phyloP scores from a whole-genome alignment of 2,113 vertebrate genomes.

The Tychaedon coryphoeus region DNA sequence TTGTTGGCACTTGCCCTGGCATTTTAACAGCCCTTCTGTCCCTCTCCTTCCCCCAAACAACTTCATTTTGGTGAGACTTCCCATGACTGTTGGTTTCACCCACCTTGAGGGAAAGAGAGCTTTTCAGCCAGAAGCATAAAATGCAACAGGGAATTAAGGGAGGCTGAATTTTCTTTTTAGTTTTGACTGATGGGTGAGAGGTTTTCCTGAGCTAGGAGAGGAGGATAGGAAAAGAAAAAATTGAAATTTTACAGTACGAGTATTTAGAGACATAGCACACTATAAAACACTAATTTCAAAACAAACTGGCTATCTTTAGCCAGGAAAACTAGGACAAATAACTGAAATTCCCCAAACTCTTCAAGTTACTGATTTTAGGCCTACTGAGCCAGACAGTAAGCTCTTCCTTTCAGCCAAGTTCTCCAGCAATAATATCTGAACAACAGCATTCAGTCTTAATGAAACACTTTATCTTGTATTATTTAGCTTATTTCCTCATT shows the following conservation, averaged over 20 bases:
- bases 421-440: neutral
- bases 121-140: neutral
- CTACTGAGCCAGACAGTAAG: neutral
- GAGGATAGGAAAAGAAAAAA: neutral
- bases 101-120: neutral
- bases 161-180: neutral
- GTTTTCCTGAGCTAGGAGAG: neutral
- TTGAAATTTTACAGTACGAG: neutral
- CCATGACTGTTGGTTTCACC: neutral
- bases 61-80: neutral
- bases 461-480: neutral
- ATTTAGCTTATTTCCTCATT: constrained; percentile 2
- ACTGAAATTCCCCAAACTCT: neutral
- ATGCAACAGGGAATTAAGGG: neutral
- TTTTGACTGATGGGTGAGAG: neutral
- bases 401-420: neutral
- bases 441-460: neutral
- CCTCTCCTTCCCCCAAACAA: neutral
- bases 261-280: neutral
- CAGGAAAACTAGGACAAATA: neutral
- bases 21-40: neutral
- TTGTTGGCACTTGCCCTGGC: neutral
- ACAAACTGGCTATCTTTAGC: neutral
- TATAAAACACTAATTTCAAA: neutral
- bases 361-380: neutral